Evolutionary conservation across 92 coral and sea anemone species (phyloP).

Genomic region (Hydrozoanthus gracilis): DNA sequence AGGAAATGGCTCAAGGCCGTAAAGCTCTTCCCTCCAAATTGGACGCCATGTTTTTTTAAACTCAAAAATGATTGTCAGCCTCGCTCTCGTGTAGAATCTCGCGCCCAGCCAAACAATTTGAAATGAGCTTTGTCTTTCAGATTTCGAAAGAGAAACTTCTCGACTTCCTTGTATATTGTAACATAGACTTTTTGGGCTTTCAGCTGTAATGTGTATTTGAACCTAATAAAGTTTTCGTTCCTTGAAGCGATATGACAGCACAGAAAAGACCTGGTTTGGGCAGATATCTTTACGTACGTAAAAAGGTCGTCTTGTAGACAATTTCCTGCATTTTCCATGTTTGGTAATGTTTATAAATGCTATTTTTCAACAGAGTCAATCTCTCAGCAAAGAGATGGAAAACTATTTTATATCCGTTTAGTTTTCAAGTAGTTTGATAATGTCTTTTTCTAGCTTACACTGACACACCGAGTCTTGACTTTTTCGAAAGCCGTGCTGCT

Average conservation of each 20-base stretch:
- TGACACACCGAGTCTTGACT: too few relatives aligned
- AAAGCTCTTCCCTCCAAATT: background rate
- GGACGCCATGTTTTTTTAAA: slow-evolving; percentile 65
- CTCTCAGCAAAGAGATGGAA: too few relatives aligned
- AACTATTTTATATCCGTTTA: too few relatives aligned
- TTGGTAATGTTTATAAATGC: background rate
- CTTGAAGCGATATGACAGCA: background rate
- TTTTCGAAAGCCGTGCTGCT: too few relatives aligned
- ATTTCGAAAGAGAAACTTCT: background rate
- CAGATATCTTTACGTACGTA: background rate
- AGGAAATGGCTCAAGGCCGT: background rate
- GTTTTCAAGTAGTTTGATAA: too few relatives aligned
- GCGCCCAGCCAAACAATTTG: slow-evolving; percentile 19
- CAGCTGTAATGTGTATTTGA: background rate
- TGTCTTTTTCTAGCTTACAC: too few relatives aligned
- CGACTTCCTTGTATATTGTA: background rate
- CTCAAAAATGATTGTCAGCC: slow-evolving; percentile 37
- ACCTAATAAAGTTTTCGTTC: background rate
- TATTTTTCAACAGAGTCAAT: too few relatives aligned
- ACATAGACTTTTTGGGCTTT: too few relatives aligned
- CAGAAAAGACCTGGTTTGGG: background rate
- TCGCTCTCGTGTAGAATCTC: slow-evolving; percentile 49
- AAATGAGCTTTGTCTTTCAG: background rate
- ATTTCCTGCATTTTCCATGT: background rate
- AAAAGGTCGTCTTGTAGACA: background rate